Percentiles rank a stretch among this genome's conserved stretches.
phyloP scores from a whole-genome alignment of 2,113 vertebrate genomes.

The human (Homo sapiens) region GRCh38 chr11:18630501-18631000 shows the following conservation, averaged over 20 bases:
- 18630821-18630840: too few species aligned
- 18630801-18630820: neutral
- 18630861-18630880: too few species aligned
- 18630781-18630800: neutral
- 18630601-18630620: neutral
- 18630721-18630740: constrained; percentile 1
- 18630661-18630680: neutral
- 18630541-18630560: neutral
- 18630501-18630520: neutral
- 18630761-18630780: neutral
- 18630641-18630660: neutral
- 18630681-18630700: neutral
- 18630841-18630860: too few species aligned
- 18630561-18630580: neutral
- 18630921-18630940: too few species aligned
- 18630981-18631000: too few species aligned
- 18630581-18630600: constrained; percentile 14
- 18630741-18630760: neutral
- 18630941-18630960: too few species aligned
- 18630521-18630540: constrained; percentile 27
- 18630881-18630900: too few species aligned
- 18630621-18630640: neutral
- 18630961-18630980: too few species aligned
- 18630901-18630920: too few species aligned
- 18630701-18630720: neutral